Conservation (phyloP, 2,888 invertebrate genomes). For the Xanthia togata region DNA sequence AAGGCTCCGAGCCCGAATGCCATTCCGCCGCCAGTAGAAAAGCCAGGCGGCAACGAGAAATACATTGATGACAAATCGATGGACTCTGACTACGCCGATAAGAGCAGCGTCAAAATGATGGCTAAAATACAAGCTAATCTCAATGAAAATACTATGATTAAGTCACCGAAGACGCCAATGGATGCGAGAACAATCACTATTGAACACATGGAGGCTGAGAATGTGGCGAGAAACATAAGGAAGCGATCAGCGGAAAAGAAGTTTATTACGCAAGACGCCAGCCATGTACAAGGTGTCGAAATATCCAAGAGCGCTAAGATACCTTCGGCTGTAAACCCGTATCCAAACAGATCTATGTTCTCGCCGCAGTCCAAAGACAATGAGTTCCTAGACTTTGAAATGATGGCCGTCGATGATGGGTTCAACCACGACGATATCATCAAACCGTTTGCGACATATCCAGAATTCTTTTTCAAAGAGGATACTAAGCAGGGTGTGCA, state of each 20-base stretch:
- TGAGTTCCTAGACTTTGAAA: constrained; percentile 92
- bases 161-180: constrained; percentile 88
- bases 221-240: constrained; percentile 75
- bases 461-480: constrained; percentile 93
- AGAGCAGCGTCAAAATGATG: constrained; percentile 86
- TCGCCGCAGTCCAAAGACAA: constrained; percentile 93
- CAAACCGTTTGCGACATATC: constrained; percentile 92
- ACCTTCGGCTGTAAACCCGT: constrained; percentile 83
- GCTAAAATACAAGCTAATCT: constrained; percentile 88
- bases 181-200: constrained; percentile 85
- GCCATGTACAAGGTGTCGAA: constrained; percentile 86
- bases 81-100: constrained; percentile 84
- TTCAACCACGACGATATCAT: constrained; percentile 92
- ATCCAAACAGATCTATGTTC: constrained; percentile 92
- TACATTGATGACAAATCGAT: constrained; percentile 87
- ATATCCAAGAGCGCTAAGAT: constrained; percentile 88
- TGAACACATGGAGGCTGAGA: constrained; percentile 82
- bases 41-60: constrained; percentile 84
- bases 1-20: constrained; percentile 83
- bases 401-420: constrained; percentile 92
- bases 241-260: constrained; percentile 84
- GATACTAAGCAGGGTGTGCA: constrained; percentile 94
- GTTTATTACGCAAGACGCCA: constrained; percentile 83
- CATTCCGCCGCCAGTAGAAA: constrained; percentile 85
- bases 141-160: constrained; percentile 88